phyloP scores from a whole-genome alignment of 2,888 invertebrate genomes.

The Tachina grossa region DNA sequence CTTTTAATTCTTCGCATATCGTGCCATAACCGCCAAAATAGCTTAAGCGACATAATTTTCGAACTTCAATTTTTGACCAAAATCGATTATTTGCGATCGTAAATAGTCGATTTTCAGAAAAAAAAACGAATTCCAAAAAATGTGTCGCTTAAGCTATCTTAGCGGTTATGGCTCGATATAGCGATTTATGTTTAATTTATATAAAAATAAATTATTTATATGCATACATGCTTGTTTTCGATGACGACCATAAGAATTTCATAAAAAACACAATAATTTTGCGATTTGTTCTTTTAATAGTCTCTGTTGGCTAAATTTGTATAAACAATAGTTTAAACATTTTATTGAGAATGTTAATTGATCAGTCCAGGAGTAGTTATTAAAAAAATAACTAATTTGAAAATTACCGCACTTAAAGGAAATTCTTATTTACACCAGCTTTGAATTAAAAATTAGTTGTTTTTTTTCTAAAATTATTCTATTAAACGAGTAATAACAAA shows the following conservation, averaged over 20 bases:
- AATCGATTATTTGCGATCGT: no score
- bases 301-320: background rate
- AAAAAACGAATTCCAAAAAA: no score
- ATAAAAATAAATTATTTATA: background rate
- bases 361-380: conserved; percentile 12
- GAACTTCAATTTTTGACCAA: no score
- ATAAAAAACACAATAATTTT: background rate
- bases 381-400: conserved; percentile 4
- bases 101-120: no score
- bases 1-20: background rate
- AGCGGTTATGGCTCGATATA: no score
- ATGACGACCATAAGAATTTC: background rate
- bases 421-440: conserved; percentile 29
- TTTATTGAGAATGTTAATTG: conserved; percentile 40
- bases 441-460: conserved; percentile 13
- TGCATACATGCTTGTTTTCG: background rate
- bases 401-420: conserved; percentile 23
- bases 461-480: conserved; percentile 3
- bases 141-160: no score
- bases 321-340: conserved; percentile 40
- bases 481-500: background rate
- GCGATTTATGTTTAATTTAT: background rate
- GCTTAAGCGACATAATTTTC: no score
- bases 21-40: no score
- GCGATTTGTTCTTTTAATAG: background rate